Percentiles rank a stretch among this genome's conserved stretches.
phyloP scores from a whole-genome alignment of 23 tunicate species.

The Styela plicata region DNA sequence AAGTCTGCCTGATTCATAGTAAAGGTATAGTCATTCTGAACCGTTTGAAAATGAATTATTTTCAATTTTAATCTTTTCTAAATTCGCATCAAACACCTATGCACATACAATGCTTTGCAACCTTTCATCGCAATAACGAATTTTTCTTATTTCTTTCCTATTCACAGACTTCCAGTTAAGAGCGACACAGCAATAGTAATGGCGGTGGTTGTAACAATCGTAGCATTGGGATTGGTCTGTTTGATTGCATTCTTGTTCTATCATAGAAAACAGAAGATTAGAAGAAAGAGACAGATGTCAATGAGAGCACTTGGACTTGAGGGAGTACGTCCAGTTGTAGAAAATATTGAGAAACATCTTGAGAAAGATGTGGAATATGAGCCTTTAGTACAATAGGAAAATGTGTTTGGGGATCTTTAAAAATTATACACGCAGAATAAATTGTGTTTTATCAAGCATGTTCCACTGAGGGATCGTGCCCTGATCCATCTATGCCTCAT shows the following conservation, averaged over 20 bases:
- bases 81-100: background rate
- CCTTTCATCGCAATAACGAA: background rate
- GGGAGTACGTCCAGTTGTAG: slow-evolving; percentile 39
- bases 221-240: slow-evolving; percentile 7
- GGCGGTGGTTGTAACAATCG: slow-evolving; percentile 43
- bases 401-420: too few species aligned
- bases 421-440: too few species aligned
- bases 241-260: slow-evolving; percentile 22
- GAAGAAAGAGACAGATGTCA: slow-evolving; percentile 48
- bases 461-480: too few species aligned
- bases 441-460: too few species aligned
- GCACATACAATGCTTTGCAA: background rate
- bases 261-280: slow-evolving; percentile 26
- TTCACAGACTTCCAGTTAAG: background rate
- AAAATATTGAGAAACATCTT: background rate
- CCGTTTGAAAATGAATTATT: too few species aligned
- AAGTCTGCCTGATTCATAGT: too few species aligned
- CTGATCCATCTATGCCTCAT: too few species aligned
- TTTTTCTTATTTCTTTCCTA: background rate
- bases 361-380: background rate
- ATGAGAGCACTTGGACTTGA: slow-evolving; percentile 79
- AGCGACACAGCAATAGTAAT: slow-evolving; percentile 18
- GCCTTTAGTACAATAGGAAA: slow-evolving; percentile 1
- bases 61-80: too few species aligned
- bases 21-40: too few species aligned